These are phyloP conservation scores for Stomorhina lunata DNA, from an alignment of 2,888 invertebrate genomes.

Conservation along the genomic window DNA sequence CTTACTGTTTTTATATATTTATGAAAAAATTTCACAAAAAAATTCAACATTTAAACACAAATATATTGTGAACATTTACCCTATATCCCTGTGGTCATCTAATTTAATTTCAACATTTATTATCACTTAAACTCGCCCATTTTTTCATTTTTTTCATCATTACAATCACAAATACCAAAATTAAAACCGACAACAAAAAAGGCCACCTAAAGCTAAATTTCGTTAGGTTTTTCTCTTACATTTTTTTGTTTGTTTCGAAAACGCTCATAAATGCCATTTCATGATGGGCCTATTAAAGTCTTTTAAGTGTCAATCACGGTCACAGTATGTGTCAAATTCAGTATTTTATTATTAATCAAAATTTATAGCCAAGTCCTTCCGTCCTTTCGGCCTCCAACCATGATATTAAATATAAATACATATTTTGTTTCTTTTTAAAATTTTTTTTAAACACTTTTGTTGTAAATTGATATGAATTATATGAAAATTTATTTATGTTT, in stretches of 20 bases:
- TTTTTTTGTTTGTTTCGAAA: conserved; percentile 5
- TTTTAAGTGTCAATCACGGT: conserved; percentile 39
- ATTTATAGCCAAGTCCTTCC: conserved; percentile 2
- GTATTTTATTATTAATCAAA: conserved; percentile 28
- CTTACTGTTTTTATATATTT: not conserved
- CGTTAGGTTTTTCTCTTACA: no score
- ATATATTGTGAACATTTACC: not conserved
- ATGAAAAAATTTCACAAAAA: not conserved
- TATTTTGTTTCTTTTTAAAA: not conserved
- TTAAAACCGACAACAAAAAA: conserved; percentile 5
- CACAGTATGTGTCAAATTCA: conserved; percentile 40
- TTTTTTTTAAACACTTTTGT: not conserved
- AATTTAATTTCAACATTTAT: not conserved
- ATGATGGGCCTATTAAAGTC: conserved; percentile 24
- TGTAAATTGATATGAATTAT: conserved; percentile 3
- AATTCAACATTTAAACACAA: no score
- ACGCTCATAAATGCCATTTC: conserved; percentile 24
- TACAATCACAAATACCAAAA: not conserved
- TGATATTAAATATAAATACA: not conserved
- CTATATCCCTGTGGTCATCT: not conserved
- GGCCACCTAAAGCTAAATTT: not conserved
- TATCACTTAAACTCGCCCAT: not conserved
- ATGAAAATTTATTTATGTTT: not conserved
- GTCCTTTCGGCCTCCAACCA: not conserved
- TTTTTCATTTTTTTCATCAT: not conserved